Evolutionary conservation across 1,140 invertebrate genomes (phyloP), one percentile per base, ranked within the genome.

Genomic region (Dermatophagoides farinae): DNA sequence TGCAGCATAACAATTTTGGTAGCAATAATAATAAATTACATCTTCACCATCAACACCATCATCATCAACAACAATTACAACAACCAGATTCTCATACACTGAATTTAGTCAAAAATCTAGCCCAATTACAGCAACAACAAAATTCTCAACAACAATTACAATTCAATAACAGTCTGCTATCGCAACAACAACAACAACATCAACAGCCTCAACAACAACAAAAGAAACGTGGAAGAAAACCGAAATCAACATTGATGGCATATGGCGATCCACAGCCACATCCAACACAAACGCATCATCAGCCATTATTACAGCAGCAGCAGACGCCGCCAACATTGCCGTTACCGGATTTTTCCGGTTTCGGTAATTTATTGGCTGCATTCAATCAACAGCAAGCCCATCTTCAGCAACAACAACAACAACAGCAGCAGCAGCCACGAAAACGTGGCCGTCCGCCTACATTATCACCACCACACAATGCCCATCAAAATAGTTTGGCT

Each of bases 401-500:
- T 12, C n/a, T 50, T 25, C 18, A 50, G 4, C 12, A 20, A 20
- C 14, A n/a, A n/a, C 16, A 20, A 16, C 50, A 52, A 4, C 50
- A 52, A 16, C 25, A n/a, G 5, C 14, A 4, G 25, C 12, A 14
- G n/a, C 31, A 55, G n/a, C 58, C 58, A 18, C 44, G 58, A n/a
- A 60, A 60, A 38, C 43, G 58, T 20, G 58, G 58, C 16, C 41
- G 58, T 16, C 58, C 58, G 6, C 58, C 58, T 12, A 60, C 58
- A 4, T 43, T 60, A 20, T 60, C 58, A 18, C 58, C 58, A 16
- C 58, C 58, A 12, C 46, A 47, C n/a, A 31, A 16, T 50, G 10
- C 44, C 16, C 11, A 52, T 25, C 57, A 59, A 50, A 41, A n/a
- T 31, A 16, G 20, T 11, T 43, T 44, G 20, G 44, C 58, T 50